Percentiles rank a stretch among this genome's conserved stretches.
phyloP scores from a whole-genome alignment of 2,797 vertebrate species.

The Sebastes nivosus region DNA sequence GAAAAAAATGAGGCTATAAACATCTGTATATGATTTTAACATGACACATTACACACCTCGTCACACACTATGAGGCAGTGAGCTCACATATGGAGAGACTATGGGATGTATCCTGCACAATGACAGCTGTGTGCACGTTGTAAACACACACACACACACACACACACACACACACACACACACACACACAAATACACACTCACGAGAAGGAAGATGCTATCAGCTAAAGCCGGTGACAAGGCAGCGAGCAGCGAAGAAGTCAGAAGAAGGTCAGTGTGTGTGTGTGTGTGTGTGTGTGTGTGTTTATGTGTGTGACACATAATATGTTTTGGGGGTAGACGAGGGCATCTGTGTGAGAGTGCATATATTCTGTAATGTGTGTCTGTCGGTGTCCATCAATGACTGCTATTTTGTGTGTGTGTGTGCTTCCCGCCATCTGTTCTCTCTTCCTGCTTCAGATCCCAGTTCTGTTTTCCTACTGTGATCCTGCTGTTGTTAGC shows the following conservation, averaged over 20 bases:
- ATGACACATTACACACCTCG: slow-evolving; percentile 13
- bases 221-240: slow-evolving; percentile 15
- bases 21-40: slow-evolving; percentile 9
- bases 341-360: slow-evolving; percentile 27
- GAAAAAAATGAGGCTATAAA: not conserved
- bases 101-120: slow-evolving; percentile 20
- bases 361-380: slow-evolving; percentile 11
- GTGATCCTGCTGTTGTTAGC: slow-evolving; percentile 73
- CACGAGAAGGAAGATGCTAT: not conserved
- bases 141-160: slow-evolving; percentile 3
- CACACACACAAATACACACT: not conserved
- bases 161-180: not conserved
- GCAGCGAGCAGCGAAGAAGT: slow-evolving; percentile 9
- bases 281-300: not conserved
- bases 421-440: slow-evolving; percentile 68
- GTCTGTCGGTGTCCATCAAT: not conserved
- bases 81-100: slow-evolving; percentile 39
- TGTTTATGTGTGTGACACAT: not conserved
- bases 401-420: slow-evolving; percentile 10
- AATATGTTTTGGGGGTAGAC: slow-evolving; percentile 5
- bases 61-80: not conserved
- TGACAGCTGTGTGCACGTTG: slow-evolving; percentile 34
- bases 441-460: slow-evolving; percentile 68
- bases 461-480: slow-evolving; percentile 65
- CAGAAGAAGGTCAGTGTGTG: slow-evolving; percentile 1